These are phyloP conservation scores for Drosophila mettleri DNA, from an alignment of 2,888 invertebrate genomes.

Conservation along the genomic window DNA sequence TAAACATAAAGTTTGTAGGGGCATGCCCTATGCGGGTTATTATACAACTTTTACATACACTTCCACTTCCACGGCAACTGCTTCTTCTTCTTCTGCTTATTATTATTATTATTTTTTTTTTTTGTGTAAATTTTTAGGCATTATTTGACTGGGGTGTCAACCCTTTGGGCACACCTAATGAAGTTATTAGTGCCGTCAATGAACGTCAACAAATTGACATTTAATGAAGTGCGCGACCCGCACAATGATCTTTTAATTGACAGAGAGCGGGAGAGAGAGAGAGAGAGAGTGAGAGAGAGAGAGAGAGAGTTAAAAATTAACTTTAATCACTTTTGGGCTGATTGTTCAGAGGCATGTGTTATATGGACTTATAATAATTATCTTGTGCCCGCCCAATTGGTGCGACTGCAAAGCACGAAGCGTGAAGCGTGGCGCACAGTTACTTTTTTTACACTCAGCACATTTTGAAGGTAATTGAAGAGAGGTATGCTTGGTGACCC, in stretches of 20 bases:
- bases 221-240: constrained; percentile 76
- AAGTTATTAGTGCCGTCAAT: constrained; percentile 77
- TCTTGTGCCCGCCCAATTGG: constrained; percentile 62
- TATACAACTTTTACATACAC: background rate
- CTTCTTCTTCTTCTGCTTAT: background rate
- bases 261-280: constrained; percentile 4
- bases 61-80: no score
- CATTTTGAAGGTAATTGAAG: background rate
- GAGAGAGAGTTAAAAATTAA: constrained; percentile 56
- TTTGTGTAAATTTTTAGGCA: background rate
- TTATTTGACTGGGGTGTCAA: constrained; percentile 30
- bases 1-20: constrained; percentile 20
- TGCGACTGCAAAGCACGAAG: constrained; percentile 41
- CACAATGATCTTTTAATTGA: constrained; percentile 78
- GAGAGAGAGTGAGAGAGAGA: background rate
- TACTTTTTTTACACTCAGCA: constrained; percentile 4
- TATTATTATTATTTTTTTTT: background rate
- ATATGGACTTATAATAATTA: constrained; percentile 45
- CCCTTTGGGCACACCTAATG: constrained; percentile 64
- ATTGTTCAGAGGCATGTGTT: constrained; percentile 38
- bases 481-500: background rate
- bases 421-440: constrained; percentile 57
- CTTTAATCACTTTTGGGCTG: constrained; percentile 62
- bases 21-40: constrained; percentile 46
- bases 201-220: constrained; percentile 78